Conservation (phyloP, 2,888 invertebrate species). For the Hyposoter dolosus region DNA sequence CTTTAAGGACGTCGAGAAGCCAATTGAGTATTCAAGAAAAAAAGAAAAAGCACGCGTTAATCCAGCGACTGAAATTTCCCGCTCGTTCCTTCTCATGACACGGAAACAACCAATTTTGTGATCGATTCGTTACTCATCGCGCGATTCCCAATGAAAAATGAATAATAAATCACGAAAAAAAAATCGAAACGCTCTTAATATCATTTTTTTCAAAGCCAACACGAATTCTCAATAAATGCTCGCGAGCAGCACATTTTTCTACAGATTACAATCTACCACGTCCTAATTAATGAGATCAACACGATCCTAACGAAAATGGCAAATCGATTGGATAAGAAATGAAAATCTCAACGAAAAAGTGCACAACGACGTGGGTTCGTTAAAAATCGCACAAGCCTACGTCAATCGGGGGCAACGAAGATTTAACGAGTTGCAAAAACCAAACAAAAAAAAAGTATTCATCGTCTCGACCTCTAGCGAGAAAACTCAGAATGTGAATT, state of each 20-base stretch:
- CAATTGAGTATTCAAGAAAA: neutral
- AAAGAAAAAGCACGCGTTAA: neutral
- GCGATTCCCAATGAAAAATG: neutral
- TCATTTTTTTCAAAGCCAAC: neutral
- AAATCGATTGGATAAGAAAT: neutral
- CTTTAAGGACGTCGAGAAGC: neutral
- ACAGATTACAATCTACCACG: constrained; percentile 28
- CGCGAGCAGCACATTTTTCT: constrained; percentile 25
- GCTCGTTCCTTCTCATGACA: neutral
- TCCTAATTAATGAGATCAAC: constrained; percentile 22
- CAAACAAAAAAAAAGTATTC: constrained; percentile 7
- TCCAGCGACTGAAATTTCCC: neutral
- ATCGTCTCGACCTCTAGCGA: constrained; percentile 34
- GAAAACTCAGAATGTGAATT: constrained; percentile 30
- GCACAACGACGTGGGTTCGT: constrained; percentile 31
- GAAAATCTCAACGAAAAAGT: neutral
- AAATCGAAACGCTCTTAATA: neutral
- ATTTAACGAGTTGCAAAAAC: constrained; percentile 36
- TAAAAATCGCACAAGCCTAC: constrained; percentile 75
- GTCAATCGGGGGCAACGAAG: constrained; percentile 63
- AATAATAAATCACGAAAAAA: neutral
- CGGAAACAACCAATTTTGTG: neutral
- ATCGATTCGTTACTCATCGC: neutral
- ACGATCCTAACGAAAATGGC: constrained; percentile 16
- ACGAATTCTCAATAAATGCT: neutral